Evolutionary conservation across 2,888 invertebrate genomes (phyloP), one percentile per base, ranked within the genome.

Genomic region (Arctia plantaginis): DNA sequence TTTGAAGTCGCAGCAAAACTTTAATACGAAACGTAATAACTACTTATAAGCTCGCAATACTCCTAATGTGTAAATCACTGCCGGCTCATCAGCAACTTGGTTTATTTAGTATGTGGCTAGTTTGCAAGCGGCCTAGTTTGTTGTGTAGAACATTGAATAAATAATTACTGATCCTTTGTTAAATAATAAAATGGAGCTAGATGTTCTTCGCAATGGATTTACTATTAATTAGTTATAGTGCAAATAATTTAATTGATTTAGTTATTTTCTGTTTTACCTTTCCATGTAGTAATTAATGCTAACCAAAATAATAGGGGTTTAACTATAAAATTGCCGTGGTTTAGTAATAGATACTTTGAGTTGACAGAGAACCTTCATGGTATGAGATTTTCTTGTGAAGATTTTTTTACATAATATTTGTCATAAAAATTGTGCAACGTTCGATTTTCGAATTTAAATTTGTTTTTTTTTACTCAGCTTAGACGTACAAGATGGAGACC

Each of bases 101-200:
- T 94, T 93, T 92, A 92, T 92, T 92, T 91, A 90, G 90, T 87
- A 86, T 85, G 85, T 80, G 86, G 89, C 80, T 89, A 91, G 91
- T 92, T 91, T 89, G 90, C 89, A 91, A 91, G 90, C 82, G 85
- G 87, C 85, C 82, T 59, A 88, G 89, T 91, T 92, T 91, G 89
- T 87, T 86, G 76, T 88, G 85, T 86, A 87, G 87, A 89, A 86
- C 88, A 90, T 87, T 94, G 93, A 95, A 95, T 95, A 93, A 94
- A 93, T 93, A 92, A 94, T 93, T 86, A 87, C 87, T 84, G 87
- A 89, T 82, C 89, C 90, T 90, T 92, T 88, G 90, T 91, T 93
- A 91, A 93, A 92, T 92, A 93, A 93, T 93, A 89, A 93, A 91
- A 82, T 79, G 82, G 88, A 84, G 82, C 81, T 86, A 86, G 81